Evolutionary conservation across 2,113 vertebrate genomes (phyloP).

Genomic region (Pteruthius melanotis): DNA sequence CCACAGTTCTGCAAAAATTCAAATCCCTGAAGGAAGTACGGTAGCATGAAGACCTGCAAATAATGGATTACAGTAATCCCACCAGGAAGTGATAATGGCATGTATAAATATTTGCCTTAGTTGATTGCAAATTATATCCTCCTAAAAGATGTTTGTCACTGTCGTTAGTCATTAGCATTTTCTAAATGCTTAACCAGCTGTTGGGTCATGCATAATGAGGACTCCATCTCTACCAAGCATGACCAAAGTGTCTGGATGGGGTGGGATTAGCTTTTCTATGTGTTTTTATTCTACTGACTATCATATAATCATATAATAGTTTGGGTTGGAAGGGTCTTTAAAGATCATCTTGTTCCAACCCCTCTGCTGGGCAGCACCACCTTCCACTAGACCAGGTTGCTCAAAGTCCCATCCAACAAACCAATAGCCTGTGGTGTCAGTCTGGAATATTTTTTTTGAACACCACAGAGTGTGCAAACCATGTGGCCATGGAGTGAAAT

Average conservation of each 20-base stretch:
- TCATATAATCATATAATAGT: neutral
- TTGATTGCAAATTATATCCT: slow-evolving; percentile 51
- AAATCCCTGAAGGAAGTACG: slow-evolving; percentile 60
- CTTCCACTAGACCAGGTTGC: neutral
- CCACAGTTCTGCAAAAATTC: slow-evolving; percentile 54
- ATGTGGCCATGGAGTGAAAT: neutral
- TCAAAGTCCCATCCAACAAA: neutral
- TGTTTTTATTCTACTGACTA: neutral
- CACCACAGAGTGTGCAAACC: neutral
- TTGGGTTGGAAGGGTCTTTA: neutral
- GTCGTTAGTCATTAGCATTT: neutral
- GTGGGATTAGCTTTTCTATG: neutral
- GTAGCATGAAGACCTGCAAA: slow-evolving; percentile 54
- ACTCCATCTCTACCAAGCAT: neutral
- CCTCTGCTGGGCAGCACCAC: neutral
- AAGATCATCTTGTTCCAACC: neutral
- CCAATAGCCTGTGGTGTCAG: neutral
- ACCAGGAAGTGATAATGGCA: slow-evolving; percentile 65
- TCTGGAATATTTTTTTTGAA: neutral
- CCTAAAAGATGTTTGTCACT: slow-evolving; percentile 27
- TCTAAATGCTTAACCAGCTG: slow-evolving; percentile 28
- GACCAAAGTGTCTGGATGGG: neutral
- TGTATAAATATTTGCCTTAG: slow-evolving; percentile 56
- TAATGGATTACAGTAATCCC: slow-evolving; percentile 64
- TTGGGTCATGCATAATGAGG: neutral